These are phyloP conservation scores for Diloba caeruleocephala DNA, from an alignment of 2,888 invertebrate genomes.

Conservation along the genomic window DNA sequence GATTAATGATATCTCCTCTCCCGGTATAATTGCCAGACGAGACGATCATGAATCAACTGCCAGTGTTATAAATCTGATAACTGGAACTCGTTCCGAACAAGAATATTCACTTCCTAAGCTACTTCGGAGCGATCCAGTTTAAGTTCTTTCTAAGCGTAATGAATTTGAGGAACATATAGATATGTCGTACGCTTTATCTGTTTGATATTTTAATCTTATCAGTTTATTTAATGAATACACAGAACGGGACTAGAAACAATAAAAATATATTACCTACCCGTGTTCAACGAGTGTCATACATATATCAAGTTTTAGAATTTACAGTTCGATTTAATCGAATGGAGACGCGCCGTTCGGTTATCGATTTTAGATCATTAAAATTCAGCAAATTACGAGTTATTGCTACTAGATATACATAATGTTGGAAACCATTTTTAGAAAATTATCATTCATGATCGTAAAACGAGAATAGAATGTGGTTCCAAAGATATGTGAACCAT, in stretches of 20 bases:
- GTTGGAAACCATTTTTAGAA: conserved; percentile 50
- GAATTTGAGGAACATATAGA: conserved; percentile 40
- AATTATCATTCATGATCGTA: conserved; percentile 51
- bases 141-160: conserved; percentile 51
- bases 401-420: conserved; percentile 56
- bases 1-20: conserved; percentile 85
- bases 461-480: conserved; percentile 63
- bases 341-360: conserved; percentile 28
- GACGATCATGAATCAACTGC: conserved; percentile 85
- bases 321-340: conserved; percentile 46
- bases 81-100: conserved; percentile 74
- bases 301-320: conserved; percentile 41
- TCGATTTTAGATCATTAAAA: conserved; percentile 40
- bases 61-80: conserved; percentile 85
- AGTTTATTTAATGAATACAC: conserved; percentile 63
- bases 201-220: conserved; percentile 72
- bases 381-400: conserved; percentile 55
- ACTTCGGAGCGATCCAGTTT: conserved; percentile 53
- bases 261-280: conserved; percentile 65
- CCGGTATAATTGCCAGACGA: conserved; percentile 83
- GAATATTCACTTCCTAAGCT: conserved; percentile 67
- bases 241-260: conserved; percentile 58
- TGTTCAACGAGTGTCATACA: conserved; percentile 49
- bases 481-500: conserved; percentile 69
- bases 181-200: conserved; percentile 54